Percentiles rank a stretch among this genome's conserved stretches.
Conservation (phyloP, 2,113 vertebrate species). For the Rhinopomastus cyanomelas region DNA sequence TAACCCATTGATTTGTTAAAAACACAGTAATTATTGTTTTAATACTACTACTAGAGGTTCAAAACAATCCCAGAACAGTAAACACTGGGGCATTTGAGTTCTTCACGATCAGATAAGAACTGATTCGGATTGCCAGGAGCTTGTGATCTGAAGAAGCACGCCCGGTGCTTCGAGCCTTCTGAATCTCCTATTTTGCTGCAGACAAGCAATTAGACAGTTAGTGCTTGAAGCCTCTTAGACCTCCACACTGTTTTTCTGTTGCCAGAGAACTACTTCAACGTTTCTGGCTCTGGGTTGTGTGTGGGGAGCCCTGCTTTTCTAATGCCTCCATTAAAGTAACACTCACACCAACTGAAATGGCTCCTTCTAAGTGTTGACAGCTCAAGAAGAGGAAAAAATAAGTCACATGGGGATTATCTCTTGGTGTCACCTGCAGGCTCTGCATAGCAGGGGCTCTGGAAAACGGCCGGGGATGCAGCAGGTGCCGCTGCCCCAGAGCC, state of each 20-base stretch:
- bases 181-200: not conserved
- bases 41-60: not conserved
- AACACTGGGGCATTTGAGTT: not conserved
- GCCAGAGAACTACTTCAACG: not conserved
- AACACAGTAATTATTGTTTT: not conserved
- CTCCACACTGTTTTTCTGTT: accelerated
- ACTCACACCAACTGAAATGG: not conserved
- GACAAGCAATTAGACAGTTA: not conserved
- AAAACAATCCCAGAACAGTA: not conserved
- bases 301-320: not conserved
- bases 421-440: not conserved
- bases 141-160: not conserved
- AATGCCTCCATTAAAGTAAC: not conserved
- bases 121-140: not conserved
- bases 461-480: not conserved
- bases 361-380: not conserved
- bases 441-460: not conserved
- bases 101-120: not conserved
- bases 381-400: not conserved
- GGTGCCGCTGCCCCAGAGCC: not conserved
- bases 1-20: not conserved
- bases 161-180: not conserved
- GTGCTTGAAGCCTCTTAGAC: not conserved
- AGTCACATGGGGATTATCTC: not conserved
- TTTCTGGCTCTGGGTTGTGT: not conserved